Evolutionary conservation across 1,140 invertebrate species (phyloP).

Genomic region (Macrocentrus cingulum): DNA sequence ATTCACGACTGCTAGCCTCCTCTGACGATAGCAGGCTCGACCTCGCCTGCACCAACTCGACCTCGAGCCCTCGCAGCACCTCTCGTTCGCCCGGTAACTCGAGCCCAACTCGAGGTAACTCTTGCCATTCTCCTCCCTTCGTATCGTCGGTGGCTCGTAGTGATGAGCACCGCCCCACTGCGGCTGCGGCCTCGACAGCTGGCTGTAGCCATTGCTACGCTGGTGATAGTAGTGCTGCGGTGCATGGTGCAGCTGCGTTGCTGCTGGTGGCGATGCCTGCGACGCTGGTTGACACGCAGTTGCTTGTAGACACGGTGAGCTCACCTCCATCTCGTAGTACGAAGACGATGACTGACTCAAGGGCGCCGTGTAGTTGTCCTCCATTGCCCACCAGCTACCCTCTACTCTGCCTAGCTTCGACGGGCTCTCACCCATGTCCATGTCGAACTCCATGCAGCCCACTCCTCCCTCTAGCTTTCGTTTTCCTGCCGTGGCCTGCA

Average conservation of each 20-base stretch:
- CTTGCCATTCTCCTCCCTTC: conserved; percentile 86
- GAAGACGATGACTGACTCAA: conserved; percentile 39
- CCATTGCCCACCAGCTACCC: conserved; percentile 57
- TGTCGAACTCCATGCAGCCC: conserved; percentile 57
- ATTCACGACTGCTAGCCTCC: conserved; percentile 85
- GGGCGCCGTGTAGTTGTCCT: conserved; percentile 46
- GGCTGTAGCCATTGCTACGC: conserved; percentile 46
- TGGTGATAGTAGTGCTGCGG: conserved; percentile 41
- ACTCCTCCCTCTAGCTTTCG: conserved; percentile 65
- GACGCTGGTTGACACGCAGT: conserved; percentile 33
- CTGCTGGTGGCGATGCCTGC: conserved; percentile 19
- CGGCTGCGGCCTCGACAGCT: conserved; percentile 52
- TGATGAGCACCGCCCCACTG: conserved; percentile 56
- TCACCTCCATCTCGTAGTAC: conserved; percentile 49
- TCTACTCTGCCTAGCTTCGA: conserved; percentile 55
- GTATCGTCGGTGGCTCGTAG: conserved; percentile 77
- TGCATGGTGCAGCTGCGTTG: conserved; percentile 27
- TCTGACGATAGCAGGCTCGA: conserved; percentile 77
- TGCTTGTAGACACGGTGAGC: conserved; percentile 41
- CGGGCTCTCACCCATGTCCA: conserved; percentile 56
- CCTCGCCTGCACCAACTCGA: conserved; percentile 74
- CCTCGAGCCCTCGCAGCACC: conserved; percentile 75
- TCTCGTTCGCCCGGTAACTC: conserved; percentile 62
- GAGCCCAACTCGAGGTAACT: conserved; percentile 84
- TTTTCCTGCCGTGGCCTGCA: conserved; percentile 73